phyloP scores from a whole-genome alignment of 2,113 vertebrate species.

The Puntigrus tetrazona region DNA sequence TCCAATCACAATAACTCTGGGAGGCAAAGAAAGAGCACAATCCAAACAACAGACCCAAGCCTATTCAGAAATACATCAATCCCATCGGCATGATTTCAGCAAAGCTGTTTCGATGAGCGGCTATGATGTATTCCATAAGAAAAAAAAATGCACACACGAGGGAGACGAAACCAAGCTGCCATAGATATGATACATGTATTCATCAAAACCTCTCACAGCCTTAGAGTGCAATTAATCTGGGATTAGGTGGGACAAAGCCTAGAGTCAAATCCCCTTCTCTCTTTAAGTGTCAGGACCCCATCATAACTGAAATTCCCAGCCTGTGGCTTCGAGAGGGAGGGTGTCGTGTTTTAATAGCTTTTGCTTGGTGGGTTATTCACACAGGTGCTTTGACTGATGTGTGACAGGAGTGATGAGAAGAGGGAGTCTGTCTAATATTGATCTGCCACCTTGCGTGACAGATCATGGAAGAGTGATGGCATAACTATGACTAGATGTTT shows the following conservation, averaged over 20 bases:
- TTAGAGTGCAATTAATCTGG: constrained; percentile 44
- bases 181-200: constrained; percentile 47
- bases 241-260: constrained; percentile 25
- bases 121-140: constrained; percentile 25
- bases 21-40: constrained; percentile 21
- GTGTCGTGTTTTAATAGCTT: constrained; percentile 48
- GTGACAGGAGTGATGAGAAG: background rate
- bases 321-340: background rate
- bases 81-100: constrained; percentile 18
- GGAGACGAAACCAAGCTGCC: constrained; percentile 31
- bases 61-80: constrained; percentile 42
- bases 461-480: background rate
- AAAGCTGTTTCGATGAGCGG: constrained; percentile 49
- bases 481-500: background rate
- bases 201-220: constrained; percentile 34
- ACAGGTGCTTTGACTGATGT: constrained; percentile 36
- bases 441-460: constrained; percentile 10
- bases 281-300: constrained; percentile 35
- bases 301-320: constrained; percentile 11
- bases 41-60: constrained; percentile 39
- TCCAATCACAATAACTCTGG: constrained; percentile 35
- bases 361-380: constrained; percentile 29
- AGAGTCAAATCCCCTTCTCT: constrained; percentile 19
- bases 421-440: background rate
- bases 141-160: constrained; percentile 16